Evolutionary conservation across 2,797 vertebrate species (phyloP), one percentile per base, ranked within the genome.

Genomic region (Dromococcyx pavoninus): DNA sequence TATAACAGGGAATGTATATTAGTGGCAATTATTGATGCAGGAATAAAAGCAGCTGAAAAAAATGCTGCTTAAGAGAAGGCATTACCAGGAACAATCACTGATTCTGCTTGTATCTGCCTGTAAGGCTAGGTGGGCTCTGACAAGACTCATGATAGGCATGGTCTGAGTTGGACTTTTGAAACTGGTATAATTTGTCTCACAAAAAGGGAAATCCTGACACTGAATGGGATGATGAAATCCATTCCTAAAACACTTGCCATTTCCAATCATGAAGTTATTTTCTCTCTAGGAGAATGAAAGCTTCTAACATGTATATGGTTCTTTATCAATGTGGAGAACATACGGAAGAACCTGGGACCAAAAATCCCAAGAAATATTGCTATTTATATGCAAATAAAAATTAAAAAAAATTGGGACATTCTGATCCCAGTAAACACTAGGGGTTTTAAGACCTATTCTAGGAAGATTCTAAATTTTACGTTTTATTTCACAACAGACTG

Each of bases 131-230:
- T 72, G 6, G 10, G 23, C 19, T 82, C 32, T 39, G 16, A 66
- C 2, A 2, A 62, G 25, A 60, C 27, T 41, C 0, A 0, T 74
- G 24, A 73, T 23, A 79, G 37, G 15, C 50, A 60, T 4, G 37
- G 28, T 71, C 25, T 28, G 11, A 57, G 10, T 9, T 53, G 64
- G 46, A 48, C 60, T 79, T 65, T 33, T 30, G 22, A 19, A 82
- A 79, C 6, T 32, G 18, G 18, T 25, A 56, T 32, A 28, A 54
- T 37, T 86, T 57, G 30, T 74, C 88, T 93, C 35, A 89, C 64
- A 80, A 28, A 80, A 91, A n/a, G 43, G n/a, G 17, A 95, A 93
- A 61, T 43, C 13, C 13, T 65, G 5, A 44, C 15, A 35, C 23
- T 79, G n/a, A 46, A 67, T 62, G 17, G 24, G 19, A 60, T 57